These are phyloP conservation scores for Rhopalosiphum padi DNA, from an alignment of 1,140 invertebrate genomes.

Conservation along the genomic window DNA sequence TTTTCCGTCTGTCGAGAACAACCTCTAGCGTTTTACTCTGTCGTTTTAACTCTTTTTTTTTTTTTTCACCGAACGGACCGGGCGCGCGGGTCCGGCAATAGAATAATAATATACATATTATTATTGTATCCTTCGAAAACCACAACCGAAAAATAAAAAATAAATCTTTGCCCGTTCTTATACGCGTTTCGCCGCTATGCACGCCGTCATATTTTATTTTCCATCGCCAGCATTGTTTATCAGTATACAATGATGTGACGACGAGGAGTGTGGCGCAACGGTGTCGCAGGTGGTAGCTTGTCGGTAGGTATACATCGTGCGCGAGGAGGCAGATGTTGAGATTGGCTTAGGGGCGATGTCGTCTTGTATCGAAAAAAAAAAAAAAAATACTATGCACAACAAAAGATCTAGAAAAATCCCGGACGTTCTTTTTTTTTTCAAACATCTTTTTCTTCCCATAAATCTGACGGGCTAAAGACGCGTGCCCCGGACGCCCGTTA, in stretches of 20 bases:
- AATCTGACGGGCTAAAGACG: slow-evolving; percentile 44
- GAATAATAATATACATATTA: neutral
- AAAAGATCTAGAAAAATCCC: slow-evolving; percentile 41
- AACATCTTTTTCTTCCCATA: slow-evolving; percentile 45
- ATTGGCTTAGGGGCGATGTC: slow-evolving; percentile 52
- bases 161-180: neutral
- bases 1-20: neutral
- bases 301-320: neutral
- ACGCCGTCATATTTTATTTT: neutral
- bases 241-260: neutral
- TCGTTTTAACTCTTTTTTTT: slow-evolving; percentile 28
- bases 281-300: slow-evolving; percentile 51
- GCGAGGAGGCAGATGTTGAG: slow-evolving; percentile 38
- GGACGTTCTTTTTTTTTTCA: slow-evolving; percentile 29
- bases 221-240: slow-evolving; percentile 16
- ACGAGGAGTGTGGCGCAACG: slow-evolving; percentile 35
- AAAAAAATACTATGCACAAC: neutral
- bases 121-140: too few relatives aligned
- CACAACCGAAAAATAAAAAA: too few relatives aligned
- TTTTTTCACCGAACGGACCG: neutral
- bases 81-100: neutral
- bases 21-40: neutral
- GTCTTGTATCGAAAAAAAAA: slow-evolving; percentile 48
- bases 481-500: slow-evolving; percentile 46
- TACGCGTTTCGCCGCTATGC: neutral